Evolutionary conservation across 92 coral and sea anemone genomes (phyloP), one percentile per base, ranked within the genome.

Genomic region (Paragorgia papillata): DNA sequence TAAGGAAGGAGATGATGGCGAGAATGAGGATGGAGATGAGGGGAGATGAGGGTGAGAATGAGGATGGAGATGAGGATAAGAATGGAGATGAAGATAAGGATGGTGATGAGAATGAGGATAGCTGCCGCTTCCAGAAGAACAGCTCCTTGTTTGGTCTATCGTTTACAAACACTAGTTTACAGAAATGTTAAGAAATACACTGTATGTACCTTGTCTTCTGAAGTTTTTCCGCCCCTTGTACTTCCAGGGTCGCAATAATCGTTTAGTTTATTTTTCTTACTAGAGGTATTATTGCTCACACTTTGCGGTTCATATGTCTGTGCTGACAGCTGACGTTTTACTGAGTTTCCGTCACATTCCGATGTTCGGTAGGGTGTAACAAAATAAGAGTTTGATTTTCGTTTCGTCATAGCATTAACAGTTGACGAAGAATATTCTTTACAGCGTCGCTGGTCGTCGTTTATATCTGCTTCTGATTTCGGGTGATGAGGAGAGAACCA

Each of bases 341-440:
- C 51, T 13, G 26, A 39, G 6, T 51, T 53, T 33, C 25, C 65
- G 25, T 20, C 20, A 2, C 43, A n/a, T 54, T 30, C 65, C 0
- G 65, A 12, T 44, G 63, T 58, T 71, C 78, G 78, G 54, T 71
- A 71, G 22, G 78, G 78, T 9, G 78, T 71, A 3, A 26, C 20
- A 71, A 71, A 71, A 37, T 55, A 64, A 53, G 63, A 69, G 34
- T 37, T 15, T 4, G 76, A 32, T 49, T 49, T 69, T 22, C 35
- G 21, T 43, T 22, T 48, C 10, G 76, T 29, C 7, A 44, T 41
- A 5, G 4, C 40, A 9, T 46, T 68, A 3, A 27, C 10, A 22
- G 43, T 37, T 10, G 43, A 37, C 43, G 43, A 37, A 4, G 75
- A 57, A 3, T 37, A 26, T 49, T 58, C 34, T 39, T 68, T 29